Conservation (phyloP, 1,140 invertebrate species). For the Ephestia elutella region DNA sequence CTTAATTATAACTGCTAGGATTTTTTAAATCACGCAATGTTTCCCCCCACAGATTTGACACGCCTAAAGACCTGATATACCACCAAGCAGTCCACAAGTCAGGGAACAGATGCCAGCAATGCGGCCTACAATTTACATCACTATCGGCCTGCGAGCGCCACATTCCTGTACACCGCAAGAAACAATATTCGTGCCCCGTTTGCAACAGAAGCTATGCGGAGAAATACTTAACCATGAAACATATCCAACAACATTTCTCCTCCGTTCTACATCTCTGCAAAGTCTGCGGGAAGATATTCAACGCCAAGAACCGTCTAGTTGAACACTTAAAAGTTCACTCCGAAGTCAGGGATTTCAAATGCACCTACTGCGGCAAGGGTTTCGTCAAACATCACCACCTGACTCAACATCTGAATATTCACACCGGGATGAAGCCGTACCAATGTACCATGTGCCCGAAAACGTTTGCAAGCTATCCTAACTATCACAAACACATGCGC, state of each 20-base stretch:
- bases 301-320: slow-evolving; percentile 36
- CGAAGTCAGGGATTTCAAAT: slow-evolving; percentile 33
- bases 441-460: slow-evolving; percentile 47
- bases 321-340: slow-evolving; percentile 51
- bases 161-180: slow-evolving; percentile 45
- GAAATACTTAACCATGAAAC: slow-evolving; percentile 44
- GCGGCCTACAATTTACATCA: slow-evolving; percentile 41
- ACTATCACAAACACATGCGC: slow-evolving; percentile 48
- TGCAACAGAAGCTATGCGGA: slow-evolving; percentile 44
- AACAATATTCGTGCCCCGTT: slow-evolving; percentile 46
- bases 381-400: slow-evolving; percentile 39
- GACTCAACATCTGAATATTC: slow-evolving; percentile 50
- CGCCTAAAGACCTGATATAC: slow-evolving; percentile 38
- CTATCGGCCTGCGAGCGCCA: slow-evolving; percentile 39
- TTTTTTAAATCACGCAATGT: neutral
- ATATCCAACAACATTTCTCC: slow-evolving; percentile 52
- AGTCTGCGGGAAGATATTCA: slow-evolving; percentile 53
- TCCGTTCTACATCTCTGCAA: slow-evolving; percentile 53
- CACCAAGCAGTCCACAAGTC: slow-evolving; percentile 42
- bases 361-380: slow-evolving; percentile 47
- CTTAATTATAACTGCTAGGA: neutral
- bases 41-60: slow-evolving; percentile 36
- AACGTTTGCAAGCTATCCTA: slow-evolving; percentile 46
- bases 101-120: slow-evolving; percentile 41
- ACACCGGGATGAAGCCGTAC: slow-evolving; percentile 43